A percentile compares a stretch with the other conserved stretches of the same genome.
phyloP scores from a whole-genome alignment of 1,140 invertebrate species.

The Hirudo medicinalis region DNA sequence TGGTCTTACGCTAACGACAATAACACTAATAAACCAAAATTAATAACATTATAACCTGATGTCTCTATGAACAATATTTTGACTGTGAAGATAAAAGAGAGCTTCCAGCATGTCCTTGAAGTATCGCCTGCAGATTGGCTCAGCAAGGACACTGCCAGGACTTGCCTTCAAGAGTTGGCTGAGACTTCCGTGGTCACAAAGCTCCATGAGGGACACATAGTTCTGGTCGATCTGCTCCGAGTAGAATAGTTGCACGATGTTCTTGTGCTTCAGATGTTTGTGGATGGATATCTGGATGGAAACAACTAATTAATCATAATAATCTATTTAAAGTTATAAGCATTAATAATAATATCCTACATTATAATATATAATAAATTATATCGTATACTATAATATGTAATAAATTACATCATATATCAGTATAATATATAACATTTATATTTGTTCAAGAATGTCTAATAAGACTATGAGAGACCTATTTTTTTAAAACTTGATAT shows the following conservation, averaged over 20 bases:
- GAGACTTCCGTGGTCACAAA: constrained; percentile 32
- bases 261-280: constrained; percentile 27
- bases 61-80: constrained; percentile 30
- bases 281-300: constrained; percentile 28
- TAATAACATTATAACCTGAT: constrained; percentile 22
- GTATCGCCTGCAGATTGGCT: constrained; percentile 29
- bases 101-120: constrained; percentile 28
- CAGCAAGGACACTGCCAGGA: constrained; percentile 29
- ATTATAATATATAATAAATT: no score
- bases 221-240: constrained; percentile 27
- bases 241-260: constrained; percentile 29
- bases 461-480: no score
- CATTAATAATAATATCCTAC: no score
- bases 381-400: no score
- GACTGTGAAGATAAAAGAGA: constrained; percentile 29
- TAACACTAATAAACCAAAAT: no score
- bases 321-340: no score
- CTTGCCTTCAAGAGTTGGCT: constrained; percentile 28
- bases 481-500: no score
- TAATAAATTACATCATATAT: no score
- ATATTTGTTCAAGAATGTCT: no score
- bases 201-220: constrained; percentile 29
- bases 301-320: no score
- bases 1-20: no score
- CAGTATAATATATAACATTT: no score